Percentiles rank a stretch among this genome's conserved stretches.
These are phyloP conservation scores for Columba livia DNA, from an alignment of 2,113 vertebrate species.

Conservation along the genomic window DNA sequence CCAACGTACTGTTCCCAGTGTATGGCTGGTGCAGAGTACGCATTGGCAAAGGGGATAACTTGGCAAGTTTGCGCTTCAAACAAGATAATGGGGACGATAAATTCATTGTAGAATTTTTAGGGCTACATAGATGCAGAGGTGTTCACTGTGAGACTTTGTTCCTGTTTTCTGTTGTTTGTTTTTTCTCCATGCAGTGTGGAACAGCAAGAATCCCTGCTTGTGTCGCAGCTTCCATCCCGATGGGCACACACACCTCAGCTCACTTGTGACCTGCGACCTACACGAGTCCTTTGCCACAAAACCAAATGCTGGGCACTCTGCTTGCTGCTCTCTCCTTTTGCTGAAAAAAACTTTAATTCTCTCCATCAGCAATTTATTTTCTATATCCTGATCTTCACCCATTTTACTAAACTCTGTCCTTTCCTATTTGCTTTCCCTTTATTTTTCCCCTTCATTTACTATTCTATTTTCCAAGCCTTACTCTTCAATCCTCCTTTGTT, in stretches of 20 bases:
- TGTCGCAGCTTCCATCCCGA: neutral
- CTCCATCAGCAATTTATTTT: neutral
- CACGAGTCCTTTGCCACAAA: neutral
- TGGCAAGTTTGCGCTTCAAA: neutral
- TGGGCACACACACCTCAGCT: neutral
- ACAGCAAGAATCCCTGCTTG: neutral
- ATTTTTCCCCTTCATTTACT: neutral
- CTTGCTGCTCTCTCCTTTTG: neutral
- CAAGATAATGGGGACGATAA: neutral
- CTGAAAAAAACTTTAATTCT: neutral
- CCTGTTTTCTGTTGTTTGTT: neutral
- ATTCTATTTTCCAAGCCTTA: neutral
- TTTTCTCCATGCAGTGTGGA: neutral
- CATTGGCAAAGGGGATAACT: neutral
- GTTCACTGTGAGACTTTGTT: neutral
- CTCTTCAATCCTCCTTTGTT: neutral
- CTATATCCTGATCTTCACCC: neutral
- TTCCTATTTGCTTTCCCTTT: neutral
- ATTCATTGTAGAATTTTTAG: neutral
- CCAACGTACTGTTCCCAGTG: neutral
- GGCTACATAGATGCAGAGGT: neutral
- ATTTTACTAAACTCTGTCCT: neutral
- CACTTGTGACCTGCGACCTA: neutral
- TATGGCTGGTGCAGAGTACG: fast-evolving
- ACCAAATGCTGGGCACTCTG: neutral